phyloP scores from a whole-genome alignment of 2,888 invertebrate genomes.

The Dicyrtoma fusca region DNA sequence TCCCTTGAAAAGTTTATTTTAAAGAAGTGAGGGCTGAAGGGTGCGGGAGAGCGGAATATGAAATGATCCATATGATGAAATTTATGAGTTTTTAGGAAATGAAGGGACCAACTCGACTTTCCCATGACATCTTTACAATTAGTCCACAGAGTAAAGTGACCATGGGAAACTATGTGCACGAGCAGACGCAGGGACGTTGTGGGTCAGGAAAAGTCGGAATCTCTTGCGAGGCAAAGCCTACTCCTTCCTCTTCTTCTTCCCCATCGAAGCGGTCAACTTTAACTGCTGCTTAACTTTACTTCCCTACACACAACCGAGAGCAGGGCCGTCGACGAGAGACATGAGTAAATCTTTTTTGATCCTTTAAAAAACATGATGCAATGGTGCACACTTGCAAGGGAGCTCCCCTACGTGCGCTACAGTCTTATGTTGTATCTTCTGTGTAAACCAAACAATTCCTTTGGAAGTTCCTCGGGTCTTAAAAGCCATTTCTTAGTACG shows the following conservation, averaged over 20 bases:
- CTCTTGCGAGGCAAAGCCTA: neutral
- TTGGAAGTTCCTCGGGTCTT: neutral
- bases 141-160: slow-evolving; percentile 42
- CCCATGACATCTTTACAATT: slow-evolving; percentile 39
- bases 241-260: slow-evolving; percentile 6
- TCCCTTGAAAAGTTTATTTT: neutral
- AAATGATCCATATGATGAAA: slow-evolving; percentile 34
- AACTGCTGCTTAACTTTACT: too few species aligned
- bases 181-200: neutral
- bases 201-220: neutral
- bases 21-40: slow-evolving; percentile 1
- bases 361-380: neutral
- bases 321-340: too few species aligned
- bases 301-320: too few species aligned
- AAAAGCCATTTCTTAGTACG: neutral
- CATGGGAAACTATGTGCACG: slow-evolving; percentile 40
- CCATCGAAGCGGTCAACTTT: slow-evolving; percentile 23
- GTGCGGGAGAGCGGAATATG: slow-evolving; percentile 16
- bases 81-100: slow-evolving; percentile 40
- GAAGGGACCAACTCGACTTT: slow-evolving; percentile 35
- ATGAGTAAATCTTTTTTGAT: too few species aligned
- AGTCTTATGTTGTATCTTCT: too few species aligned
- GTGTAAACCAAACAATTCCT: neutral
- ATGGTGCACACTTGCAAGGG: neutral
- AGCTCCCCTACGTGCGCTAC: neutral